Conservation (phyloP, 64 coral and sea anemone genomes). For the Pachyseris speciosa region DNA sequence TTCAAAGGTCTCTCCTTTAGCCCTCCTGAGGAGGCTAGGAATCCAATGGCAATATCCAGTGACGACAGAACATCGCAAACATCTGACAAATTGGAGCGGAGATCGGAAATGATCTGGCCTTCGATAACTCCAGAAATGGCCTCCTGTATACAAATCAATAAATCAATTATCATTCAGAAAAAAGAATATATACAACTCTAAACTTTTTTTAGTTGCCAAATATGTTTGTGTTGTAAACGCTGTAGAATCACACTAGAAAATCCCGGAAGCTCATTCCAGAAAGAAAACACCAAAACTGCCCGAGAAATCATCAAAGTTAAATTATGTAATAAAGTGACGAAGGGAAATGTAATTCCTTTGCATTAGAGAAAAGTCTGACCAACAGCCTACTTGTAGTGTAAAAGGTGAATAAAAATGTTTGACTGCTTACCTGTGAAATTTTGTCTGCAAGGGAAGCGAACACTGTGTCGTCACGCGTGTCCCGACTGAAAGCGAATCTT, state of each 20-base stretch:
- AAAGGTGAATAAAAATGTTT: too few relatives aligned
- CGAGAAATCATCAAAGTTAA: too few relatives aligned
- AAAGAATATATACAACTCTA: too few relatives aligned
- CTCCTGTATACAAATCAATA: conserved; percentile 17
- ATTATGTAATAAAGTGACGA: too few relatives aligned
- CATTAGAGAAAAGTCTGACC: too few relatives aligned
- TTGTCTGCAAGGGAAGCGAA: conserved; percentile 17
- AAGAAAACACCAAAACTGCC: too few relatives aligned
- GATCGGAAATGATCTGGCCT: conserved; percentile 55
- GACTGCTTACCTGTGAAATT: conserved; percentile 29
- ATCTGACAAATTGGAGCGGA: conserved; percentile 62
- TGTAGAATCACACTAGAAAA: too few relatives aligned
- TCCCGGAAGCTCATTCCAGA: too few relatives aligned
- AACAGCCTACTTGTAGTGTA: too few relatives aligned
- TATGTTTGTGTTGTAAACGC: too few relatives aligned
- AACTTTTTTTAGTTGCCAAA: too few relatives aligned
- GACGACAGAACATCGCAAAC: conserved; percentile 70
- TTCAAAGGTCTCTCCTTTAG: conserved; percentile 28
- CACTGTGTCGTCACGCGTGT: conserved; percentile 30
- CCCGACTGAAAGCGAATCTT: conserved; percentile 37
- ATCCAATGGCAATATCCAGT: conserved; percentile 73
- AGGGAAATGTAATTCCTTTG: too few relatives aligned
- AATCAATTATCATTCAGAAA: neutral
- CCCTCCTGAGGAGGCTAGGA: conserved; percentile 64
- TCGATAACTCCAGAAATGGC: conserved; percentile 32